Percentiles rank a stretch among this genome's conserved stretches.
phyloP scores from a whole-genome alignment of 2,888 invertebrate species.

The Noctua pronuba region DNA sequence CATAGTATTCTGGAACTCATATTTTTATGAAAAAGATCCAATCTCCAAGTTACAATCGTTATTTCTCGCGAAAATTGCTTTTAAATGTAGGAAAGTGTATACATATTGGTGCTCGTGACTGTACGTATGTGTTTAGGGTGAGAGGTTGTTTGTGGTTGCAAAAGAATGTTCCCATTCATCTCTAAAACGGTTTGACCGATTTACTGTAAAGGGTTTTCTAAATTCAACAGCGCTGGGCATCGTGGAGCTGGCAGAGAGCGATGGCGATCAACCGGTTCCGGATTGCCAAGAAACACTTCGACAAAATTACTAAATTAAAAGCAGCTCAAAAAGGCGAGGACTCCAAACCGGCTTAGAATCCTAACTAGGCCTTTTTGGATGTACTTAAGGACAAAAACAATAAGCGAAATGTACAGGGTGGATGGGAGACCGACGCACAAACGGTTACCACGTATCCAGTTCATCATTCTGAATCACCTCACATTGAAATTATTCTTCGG shows the following conservation, averaged over 20 bases:
- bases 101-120: too few relatives aligned
- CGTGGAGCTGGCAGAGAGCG: slow-evolving; percentile 83
- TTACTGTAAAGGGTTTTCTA: slow-evolving; percentile 1
- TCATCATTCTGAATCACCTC: too few relatives aligned
- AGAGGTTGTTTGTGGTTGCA: background rate
- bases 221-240: slow-evolving; percentile 78
- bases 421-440: too few relatives aligned
- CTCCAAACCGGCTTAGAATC: slow-evolving; percentile 54
- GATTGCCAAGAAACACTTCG: slow-evolving; percentile 78
- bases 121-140: background rate
- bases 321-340: slow-evolving; percentile 58
- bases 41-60: too few relatives aligned
- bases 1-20: too few relatives aligned
- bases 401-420: background rate
- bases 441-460: too few relatives aligned
- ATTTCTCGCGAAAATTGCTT: too few relatives aligned
- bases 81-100: too few relatives aligned
- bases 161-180: background rate
- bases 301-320: slow-evolving; percentile 73
- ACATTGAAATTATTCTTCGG: background rate
- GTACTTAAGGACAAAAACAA: background rate
- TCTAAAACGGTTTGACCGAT: background rate
- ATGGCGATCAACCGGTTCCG: slow-evolving; percentile 76
- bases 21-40: too few relatives aligned
- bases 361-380: background rate